Base-by-base conservation (phyloP, 2,888 invertebrate genomes). In the Plutella xylostella region DNA sequence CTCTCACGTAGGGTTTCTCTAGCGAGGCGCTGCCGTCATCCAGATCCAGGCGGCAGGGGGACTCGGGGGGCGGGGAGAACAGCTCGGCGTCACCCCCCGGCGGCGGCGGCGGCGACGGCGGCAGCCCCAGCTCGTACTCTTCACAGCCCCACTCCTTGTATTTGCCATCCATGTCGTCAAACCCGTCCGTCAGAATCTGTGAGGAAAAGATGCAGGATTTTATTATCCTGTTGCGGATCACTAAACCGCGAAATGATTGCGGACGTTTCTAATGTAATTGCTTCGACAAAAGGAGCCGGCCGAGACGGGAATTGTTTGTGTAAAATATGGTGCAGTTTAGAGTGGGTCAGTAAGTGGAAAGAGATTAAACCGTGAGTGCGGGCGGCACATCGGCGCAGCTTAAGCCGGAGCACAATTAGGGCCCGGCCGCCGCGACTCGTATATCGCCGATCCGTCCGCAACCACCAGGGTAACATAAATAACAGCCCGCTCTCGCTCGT, bases 11-110 rank as follows among this genome's bases (percentile, higher is more conserved):
- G 51, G 92, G 89, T 73, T 92, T 92, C 62, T 94, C 93, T 72
- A 92, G 91, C 60, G 92, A 91, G 52, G 93, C 92, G 76, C 92
- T 92, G 54, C 85, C 79, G 51, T 86, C 87, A 56, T 88, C 87
- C 58, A 87, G 68, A 57, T 84, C 85, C 55, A 87, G 74, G 52
- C 83, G 86, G 54, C 88, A 88, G 55, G 88, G 88, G 41, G 86
- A 85, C 54, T 85, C 86, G 49, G 89, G 90, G 55, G 93, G 90
- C 61, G 92, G 92, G 66, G 92, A 93, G 72, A 92, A 93, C 46
- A 93, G 86, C 70, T 93, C 93, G 61, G 93, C 93, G 63, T 93
- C 93, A 53, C 91, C 92, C 50, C 91, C 92, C 22, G 92, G 89
- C 48, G 90, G 88, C 51, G 93, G 91, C 47, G 90, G 87, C 21